A percentile compares a stretch with the other conserved stretches of the same genome.
phyloP scores from a whole-genome alignment of 2,113 vertebrate genomes.

The Forbesichthys agassizii region DNA sequence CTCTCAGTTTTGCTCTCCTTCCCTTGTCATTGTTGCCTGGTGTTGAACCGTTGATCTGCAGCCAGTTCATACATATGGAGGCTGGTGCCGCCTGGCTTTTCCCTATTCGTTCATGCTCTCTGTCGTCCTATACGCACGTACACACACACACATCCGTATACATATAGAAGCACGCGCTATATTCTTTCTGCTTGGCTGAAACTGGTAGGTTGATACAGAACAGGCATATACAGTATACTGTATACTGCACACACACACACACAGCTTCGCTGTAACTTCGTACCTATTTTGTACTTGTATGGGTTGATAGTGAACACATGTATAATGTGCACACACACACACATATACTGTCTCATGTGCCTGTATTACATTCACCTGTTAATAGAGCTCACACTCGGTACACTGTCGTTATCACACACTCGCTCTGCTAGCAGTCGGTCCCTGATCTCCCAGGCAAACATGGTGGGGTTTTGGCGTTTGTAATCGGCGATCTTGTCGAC shows the following conservation, averaged over 20 bases:
- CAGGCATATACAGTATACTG: constrained; percentile 1
- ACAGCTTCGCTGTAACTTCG: neutral
- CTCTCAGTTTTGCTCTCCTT: constrained; percentile 51
- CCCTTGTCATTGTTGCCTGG: constrained; percentile 78
- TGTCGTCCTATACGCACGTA: neutral
- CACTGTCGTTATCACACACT: constrained; percentile 97
- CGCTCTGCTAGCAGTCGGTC: constrained; percentile 94
- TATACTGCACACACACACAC: constrained; percentile 9
- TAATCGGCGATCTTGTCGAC: constrained; percentile 99
- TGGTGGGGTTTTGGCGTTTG: constrained; percentile 99
- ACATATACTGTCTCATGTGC: too few relatives aligned
- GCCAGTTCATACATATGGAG: constrained; percentile 80
- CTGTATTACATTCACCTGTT: constrained; percentile 83
- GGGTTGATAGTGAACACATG: neutral
- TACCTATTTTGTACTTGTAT: too few relatives aligned
- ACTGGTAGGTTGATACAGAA: too few relatives aligned
- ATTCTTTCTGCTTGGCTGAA: too few relatives aligned
- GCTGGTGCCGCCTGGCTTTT: constrained; percentile 60
- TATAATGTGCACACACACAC: neutral
- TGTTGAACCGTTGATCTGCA: constrained; percentile 78
- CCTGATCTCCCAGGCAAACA: constrained; percentile 99
- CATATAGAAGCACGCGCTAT: neutral
- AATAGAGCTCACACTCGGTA: constrained; percentile 98
- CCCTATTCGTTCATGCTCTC: constrained; percentile 35
- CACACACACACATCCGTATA: constrained; percentile 17